Percentiles rank a stretch among this genome's conserved stretches.
These are phyloP conservation scores for Chironomus riparius DNA, from an alignment of 2,888 invertebrate genomes.

Conservation along the genomic window DNA sequence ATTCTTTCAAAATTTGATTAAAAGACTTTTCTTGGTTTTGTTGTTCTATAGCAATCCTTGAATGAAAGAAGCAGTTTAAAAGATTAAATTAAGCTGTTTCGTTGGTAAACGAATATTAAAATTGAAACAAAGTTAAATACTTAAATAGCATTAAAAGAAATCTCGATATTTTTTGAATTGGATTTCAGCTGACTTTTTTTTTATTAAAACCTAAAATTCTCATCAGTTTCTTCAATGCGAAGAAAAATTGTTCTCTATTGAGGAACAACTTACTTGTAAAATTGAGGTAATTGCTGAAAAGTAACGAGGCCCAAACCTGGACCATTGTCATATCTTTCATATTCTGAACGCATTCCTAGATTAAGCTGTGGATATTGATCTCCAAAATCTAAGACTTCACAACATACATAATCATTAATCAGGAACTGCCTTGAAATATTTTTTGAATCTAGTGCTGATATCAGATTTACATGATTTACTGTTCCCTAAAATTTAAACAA, in stretches of 20 bases:
- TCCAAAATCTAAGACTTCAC: constrained; percentile 78
- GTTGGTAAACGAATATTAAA: not conserved
- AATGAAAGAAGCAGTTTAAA: constrained; percentile 32
- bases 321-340: constrained; percentile 59
- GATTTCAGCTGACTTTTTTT: not conserved
- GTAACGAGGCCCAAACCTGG: constrained; percentile 74
- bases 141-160: not conserved
- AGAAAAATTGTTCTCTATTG: not conserved
- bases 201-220: not conserved
- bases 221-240: not conserved
- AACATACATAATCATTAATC: constrained; percentile 77
- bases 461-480: constrained; percentile 29
- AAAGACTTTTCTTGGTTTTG: constrained; percentile 69
- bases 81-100: not conserved
- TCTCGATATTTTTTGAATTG: not conserved
- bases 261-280: constrained; percentile 63
- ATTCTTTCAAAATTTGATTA: constrained; percentile 72
- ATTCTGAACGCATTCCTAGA: constrained; percentile 74
- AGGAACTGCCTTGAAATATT: constrained; percentile 68
- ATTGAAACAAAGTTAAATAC: not conserved
- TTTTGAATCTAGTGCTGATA: constrained; percentile 62
- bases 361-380: constrained; percentile 80
- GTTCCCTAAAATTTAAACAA: constrained; percentile 30
- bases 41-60: constrained; percentile 69
- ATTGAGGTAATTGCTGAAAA: constrained; percentile 68